Base-by-base conservation (phyloP, 2,888 invertebrate genomes). In the Agrilus mali region DNA sequence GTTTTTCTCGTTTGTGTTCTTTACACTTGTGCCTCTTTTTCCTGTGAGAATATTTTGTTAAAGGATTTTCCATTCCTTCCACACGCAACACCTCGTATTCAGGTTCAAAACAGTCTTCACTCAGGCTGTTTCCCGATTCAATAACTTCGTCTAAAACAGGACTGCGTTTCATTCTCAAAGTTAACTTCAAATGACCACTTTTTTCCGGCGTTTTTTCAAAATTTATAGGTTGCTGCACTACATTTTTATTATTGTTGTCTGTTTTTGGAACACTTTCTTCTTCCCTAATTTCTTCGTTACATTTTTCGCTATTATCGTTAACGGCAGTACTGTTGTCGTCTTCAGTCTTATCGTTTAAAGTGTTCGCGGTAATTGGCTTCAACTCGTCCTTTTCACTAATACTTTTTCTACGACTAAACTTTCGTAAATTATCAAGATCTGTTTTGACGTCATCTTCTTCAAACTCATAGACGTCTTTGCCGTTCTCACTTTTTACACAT, bases 41-140 rank as follows among this genome's bases (percentile, higher is more conserved):
- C 15, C 76, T 65, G 49, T 72, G 73, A 63, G 77, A 53, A 73
- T 72, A 52, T 69, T 72, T 65, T 70, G 44, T 73, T 69, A 51
- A 75, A 75, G 42, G 82, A 32, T 33, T 41, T 40, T 53, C 76
- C n/a, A 86, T 78, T 20, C 87, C 88, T 63, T 89, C 88, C 55
- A 86, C 77, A 48, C 86, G 75, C 58, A 89, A 67, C 43, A 89
- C 84, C 68, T 89, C 89, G 63, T 89, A 89, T 59, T 88, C 87
- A 0, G 84, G 82, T 55, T 78, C 78, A 57, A 76, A 78, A 48
- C 64, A 67, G 49, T 78, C 78, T 50, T 78, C 79, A 54, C 76
- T 76, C 39, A 81, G 64, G 57, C 76, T 80, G 14, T 80, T 80
- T 22, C 82, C 81, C n/a, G 82, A 82, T 61, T 88, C 86, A 58